Evolutionary conservation across 64 coral and sea anemone genomes (phyloP).

Genomic region (Platygyra sinensis): DNA sequence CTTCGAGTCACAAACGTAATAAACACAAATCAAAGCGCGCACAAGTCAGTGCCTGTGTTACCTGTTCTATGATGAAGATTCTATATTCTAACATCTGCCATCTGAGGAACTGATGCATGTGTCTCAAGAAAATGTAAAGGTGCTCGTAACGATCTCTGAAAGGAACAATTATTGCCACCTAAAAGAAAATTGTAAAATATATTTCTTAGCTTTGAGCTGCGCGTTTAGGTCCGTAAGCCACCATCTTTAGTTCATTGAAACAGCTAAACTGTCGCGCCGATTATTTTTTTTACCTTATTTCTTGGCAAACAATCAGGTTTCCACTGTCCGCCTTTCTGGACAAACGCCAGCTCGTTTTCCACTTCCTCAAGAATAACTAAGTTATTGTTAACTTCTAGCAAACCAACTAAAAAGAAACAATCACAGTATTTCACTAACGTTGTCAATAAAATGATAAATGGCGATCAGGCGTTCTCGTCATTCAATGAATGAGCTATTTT

Average conservation of each 20-base stretch:
- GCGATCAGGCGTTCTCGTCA: too few relatives aligned
- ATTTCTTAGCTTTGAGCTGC: too few relatives aligned
- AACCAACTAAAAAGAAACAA: constrained; percentile 39
- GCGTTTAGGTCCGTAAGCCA: too few relatives aligned
- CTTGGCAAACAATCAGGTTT: constrained; percentile 54
- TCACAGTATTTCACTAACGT: background rate
- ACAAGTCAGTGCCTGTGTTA: background rate
- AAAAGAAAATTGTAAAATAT: background rate
- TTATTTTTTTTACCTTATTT: constrained; percentile 7
- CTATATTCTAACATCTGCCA: constrained; percentile 88
- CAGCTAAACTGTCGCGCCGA: background rate
- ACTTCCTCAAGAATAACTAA: constrained; percentile 40
- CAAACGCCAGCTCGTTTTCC: constrained; percentile 28
- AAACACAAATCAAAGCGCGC: too few relatives aligned
- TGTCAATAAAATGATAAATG: too few relatives aligned
- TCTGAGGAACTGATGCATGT: constrained; percentile 76
- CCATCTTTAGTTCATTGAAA: background rate
- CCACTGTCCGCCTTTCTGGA: constrained; percentile 72
- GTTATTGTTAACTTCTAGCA: constrained; percentile 43
- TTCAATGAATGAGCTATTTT: too few relatives aligned
- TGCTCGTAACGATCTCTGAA: constrained; percentile 79
- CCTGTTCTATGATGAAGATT: constrained; percentile 97
- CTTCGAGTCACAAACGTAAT: too few relatives aligned
- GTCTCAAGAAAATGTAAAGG: constrained; percentile 72
- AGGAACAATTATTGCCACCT: constrained; percentile 86